Evolutionary conservation across 2,113 vertebrate species (phyloP).

Genomic region (Scomber colias): DNA sequence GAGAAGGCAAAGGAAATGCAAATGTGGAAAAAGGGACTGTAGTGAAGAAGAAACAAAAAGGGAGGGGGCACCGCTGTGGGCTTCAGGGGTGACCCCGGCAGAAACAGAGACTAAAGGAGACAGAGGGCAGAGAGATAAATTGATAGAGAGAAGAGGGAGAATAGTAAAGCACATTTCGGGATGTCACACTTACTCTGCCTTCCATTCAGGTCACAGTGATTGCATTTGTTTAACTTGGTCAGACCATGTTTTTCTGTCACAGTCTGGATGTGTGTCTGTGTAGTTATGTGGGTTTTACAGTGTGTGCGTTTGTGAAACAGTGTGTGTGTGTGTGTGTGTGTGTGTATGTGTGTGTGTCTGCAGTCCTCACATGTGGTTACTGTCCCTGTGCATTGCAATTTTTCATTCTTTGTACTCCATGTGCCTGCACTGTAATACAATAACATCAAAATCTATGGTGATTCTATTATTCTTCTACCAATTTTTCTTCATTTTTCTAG

Average conservation of each 20-base stretch:
- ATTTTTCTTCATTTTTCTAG: constrained; percentile 2
- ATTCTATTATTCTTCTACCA: constrained; percentile 39
- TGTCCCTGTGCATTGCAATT: constrained; percentile 6
- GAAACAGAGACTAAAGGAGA: constrained; percentile 55
- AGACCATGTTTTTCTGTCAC: constrained; percentile 44
- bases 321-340: neutral
- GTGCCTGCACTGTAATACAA: constrained; percentile 16
- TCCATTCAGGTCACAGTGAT: constrained; percentile 53
- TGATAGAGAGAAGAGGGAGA: constrained; percentile 53
- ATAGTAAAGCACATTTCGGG: constrained; percentile 43
- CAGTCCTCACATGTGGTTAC: constrained; percentile 9
- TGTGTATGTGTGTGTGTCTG: neutral
- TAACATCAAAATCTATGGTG: constrained; percentile 37
- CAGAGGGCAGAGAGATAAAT: constrained; percentile 42
- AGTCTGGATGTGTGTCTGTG: neutral
- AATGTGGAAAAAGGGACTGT: constrained; percentile 32
- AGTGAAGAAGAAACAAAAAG: constrained; percentile 29
- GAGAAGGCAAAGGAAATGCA: constrained; percentile 26
- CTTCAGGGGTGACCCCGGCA: constrained; percentile 43
- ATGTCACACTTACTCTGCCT: constrained; percentile 35
- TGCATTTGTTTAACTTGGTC: constrained; percentile 64
- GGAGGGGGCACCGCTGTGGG: neutral
- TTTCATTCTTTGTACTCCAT: constrained; percentile 25
- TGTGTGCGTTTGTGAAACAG: neutral
- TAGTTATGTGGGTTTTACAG: neutral